phyloP scores from a whole-genome alignment of 2,113 vertebrate species.

The Aleadryas rufinucha region DNA sequence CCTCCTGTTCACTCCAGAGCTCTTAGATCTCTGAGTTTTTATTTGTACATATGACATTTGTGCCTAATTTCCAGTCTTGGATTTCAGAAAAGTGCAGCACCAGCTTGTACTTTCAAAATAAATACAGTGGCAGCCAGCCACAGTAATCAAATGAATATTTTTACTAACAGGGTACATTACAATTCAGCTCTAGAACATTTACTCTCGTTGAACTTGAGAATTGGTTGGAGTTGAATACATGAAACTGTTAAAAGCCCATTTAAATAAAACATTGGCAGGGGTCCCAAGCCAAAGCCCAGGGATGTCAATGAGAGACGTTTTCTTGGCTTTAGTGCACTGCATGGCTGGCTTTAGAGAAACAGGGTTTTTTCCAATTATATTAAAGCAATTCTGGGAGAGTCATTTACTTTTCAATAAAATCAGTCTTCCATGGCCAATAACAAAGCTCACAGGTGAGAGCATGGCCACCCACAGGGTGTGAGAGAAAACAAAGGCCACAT shows the following conservation, averaged over 20 bases:
- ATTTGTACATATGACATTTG: background rate
- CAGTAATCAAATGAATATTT: constrained; percentile 1
- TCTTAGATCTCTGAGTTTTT: background rate
- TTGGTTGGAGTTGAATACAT: background rate
- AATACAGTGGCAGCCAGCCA: background rate
- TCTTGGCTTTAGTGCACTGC: background rate
- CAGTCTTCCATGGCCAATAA: background rate
- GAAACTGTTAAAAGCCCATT: constrained; percentile 6
- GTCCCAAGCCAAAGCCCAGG: background rate
- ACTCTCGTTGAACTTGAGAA: background rate
- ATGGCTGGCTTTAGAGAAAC: constrained; percentile 23
- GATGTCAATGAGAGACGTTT: background rate
- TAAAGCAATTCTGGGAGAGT: background rate
- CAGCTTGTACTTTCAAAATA: constrained; percentile 5
- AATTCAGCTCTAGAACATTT: background rate
- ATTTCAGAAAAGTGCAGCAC: background rate
- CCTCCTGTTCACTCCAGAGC: background rate
- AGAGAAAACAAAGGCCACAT: background rate
- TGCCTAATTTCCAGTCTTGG: background rate
- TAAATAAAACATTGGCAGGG: constrained; percentile 15
- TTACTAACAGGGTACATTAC: background rate
- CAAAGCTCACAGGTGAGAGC: constrained; percentile 6
- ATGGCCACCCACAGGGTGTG: background rate
- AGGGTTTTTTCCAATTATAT: background rate
- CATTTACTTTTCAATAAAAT: constrained; percentile 17